Evolutionary conservation across 2,888 invertebrate species (phyloP).

Genomic region (Morpho deidamia): DNA sequence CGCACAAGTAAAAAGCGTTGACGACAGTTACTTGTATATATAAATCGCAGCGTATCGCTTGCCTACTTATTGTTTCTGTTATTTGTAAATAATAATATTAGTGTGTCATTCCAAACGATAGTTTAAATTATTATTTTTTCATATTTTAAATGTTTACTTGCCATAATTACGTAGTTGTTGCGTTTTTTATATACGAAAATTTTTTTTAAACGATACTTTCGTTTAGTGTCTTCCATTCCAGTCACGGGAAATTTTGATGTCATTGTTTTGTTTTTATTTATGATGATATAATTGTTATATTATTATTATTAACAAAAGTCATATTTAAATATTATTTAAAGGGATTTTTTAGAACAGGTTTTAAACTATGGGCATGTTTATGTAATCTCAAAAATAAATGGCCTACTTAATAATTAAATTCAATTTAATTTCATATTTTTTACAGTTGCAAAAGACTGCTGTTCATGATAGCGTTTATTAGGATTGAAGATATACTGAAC

Average conservation of each 20-base stretch:
- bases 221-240: constrained; percentile 60
- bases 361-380: background rate
- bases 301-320: constrained; percentile 29
- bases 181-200: constrained; percentile 35
- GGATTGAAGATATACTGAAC: too few relatives aligned
- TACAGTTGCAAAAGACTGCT: too few relatives aligned
- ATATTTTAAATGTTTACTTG: constrained; percentile 70
- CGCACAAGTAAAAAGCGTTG: constrained; percentile 5
- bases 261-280: constrained; percentile 67
- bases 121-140: constrained; percentile 63
- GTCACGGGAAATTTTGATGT: constrained; percentile 51
- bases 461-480: too few relatives aligned
- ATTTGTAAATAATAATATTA: constrained; percentile 64
- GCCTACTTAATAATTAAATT: too few relatives aligned
- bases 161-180: constrained; percentile 68
- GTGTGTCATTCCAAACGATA: constrained; percentile 70
- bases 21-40: constrained; percentile 11
- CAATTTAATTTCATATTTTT: too few relatives aligned
- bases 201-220: constrained; percentile 17
- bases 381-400: background rate
- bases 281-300: constrained; percentile 64
- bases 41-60: constrained; percentile 14
- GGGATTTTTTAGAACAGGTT: constrained; percentile 17
- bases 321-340: constrained; percentile 28
- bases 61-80: constrained; percentile 60